phyloP scores from a whole-genome alignment of 2,113 vertebrate species.

The Cariama cristata region DNA sequence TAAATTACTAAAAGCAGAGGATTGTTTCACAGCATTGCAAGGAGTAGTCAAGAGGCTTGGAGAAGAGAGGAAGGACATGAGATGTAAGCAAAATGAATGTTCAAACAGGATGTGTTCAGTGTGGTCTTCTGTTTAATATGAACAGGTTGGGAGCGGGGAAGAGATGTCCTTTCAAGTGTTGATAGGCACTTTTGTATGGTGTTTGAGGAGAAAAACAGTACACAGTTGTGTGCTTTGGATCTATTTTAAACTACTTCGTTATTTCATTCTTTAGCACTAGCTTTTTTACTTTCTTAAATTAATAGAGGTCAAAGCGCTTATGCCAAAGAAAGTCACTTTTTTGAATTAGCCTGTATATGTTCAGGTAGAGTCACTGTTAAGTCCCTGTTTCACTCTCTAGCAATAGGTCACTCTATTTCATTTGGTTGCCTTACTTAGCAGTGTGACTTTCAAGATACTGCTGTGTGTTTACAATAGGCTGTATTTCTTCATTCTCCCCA shows the following conservation, averaged over 20 bases:
- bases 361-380: not conserved
- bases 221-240: not conserved
- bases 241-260: not conserved
- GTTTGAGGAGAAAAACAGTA: not conserved
- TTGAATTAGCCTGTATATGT: not conserved
- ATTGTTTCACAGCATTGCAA: not conserved
- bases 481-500: not conserved
- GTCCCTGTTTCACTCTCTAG: not conserved
- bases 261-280: not conserved
- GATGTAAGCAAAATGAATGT: constrained; percentile 15
- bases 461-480: not conserved
- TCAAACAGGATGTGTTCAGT: not conserved
- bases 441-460: not conserved
- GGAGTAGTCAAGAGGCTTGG: not conserved
- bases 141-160: not conserved
- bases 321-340: not conserved
- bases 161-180: not conserved
- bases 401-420: not conserved
- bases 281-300: not conserved
- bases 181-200: not conserved
- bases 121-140: not conserved
- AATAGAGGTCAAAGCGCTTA: not conserved
- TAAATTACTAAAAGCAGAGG: not conserved
- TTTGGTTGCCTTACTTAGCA: not conserved
- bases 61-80: constrained; percentile 27